Conservation (phyloP, 2,888 invertebrate genomes). For the Troilus luridus region DNA sequence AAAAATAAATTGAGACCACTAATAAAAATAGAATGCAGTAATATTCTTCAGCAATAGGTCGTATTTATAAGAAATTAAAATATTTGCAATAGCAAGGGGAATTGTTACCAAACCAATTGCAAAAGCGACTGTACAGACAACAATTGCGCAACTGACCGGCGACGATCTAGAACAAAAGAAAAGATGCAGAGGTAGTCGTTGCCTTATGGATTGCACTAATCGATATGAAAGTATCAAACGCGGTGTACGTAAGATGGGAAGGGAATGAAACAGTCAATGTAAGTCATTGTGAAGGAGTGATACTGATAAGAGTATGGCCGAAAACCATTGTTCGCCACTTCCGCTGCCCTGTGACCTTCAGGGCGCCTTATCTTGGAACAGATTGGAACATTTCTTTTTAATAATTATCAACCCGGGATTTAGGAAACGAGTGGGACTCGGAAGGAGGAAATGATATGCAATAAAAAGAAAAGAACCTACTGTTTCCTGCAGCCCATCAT, state of each 20-base stretch:
- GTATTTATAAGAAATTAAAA: background rate
- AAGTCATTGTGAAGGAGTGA: background rate
- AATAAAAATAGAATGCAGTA: background rate
- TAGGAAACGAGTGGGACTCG: slow-evolving; percentile 10
- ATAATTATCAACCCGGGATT: background rate
- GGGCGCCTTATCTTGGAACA: background rate
- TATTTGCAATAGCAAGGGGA: background rate
- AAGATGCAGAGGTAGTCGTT: background rate
- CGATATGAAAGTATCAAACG: background rate
- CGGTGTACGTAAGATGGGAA: background rate
- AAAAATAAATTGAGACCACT: background rate
- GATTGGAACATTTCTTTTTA: background rate
- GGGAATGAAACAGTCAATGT: background rate
- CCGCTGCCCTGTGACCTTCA: slow-evolving; percentile 2
- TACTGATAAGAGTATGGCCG: background rate
- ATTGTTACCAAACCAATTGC: slow-evolving; percentile 10
- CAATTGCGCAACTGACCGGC: background rate
- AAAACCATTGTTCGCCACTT: slow-evolving; percentile 18
- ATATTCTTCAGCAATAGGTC: background rate
- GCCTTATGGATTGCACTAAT: background rate
- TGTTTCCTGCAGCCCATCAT: slow-evolving; percentile 21
- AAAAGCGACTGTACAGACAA: background rate
- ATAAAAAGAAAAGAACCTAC: slow-evolving; percentile 22
- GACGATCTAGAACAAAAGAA: slow-evolving; percentile 10
- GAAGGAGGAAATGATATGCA: slow-evolving; percentile 31